Base-by-base conservation (phyloP, 2,888 invertebrate genomes). In the Aplocera efformata region DNA sequence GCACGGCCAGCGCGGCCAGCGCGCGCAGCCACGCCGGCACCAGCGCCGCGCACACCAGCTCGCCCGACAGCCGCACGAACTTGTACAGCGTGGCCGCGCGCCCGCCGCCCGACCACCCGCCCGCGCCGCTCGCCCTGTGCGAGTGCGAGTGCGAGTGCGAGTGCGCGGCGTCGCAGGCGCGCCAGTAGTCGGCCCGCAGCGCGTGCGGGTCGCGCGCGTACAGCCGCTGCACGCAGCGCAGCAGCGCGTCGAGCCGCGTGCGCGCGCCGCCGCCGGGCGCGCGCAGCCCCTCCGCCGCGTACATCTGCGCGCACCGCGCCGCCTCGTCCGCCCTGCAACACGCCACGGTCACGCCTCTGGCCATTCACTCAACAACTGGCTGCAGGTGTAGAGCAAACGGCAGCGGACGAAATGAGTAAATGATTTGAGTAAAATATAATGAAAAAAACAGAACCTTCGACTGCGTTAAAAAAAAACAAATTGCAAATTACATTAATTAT, bases 21-120 rank as follows among this genome's bases (percentile, higher is more conserved):
- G 98, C 96, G 56, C 92, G 93, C 50, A 98, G 88, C 81, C 97
- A 98, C 0, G 95, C 94, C 1, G 95, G 94, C 74, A 97, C 95
- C 35, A 98, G 82, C 10, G 94, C 92, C 4, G 95, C 92, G 6
- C 96, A 94, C 48, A 97, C 88, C 67, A 95, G 90, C 77, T 96
- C 96, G 29, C 97, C 96, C 27, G 97, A 94, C 49, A 95, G 89
- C 0, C 96, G 91, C 22, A 98, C 93, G 79, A 98, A 98, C 86
- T 98, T 98, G 83, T 94, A 96, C 24, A 98, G 83, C 0, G 94
- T 93, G 4, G 95, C 94, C 36, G 95, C 92, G 37, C 94, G 90
- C 0, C 93, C 91, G 48, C 79, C 79, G 64, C 58, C 26, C 69
- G 66, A 43, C 10, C n/a, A 8, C 4, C 7, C 7, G 4, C 37